Evolutionary conservation across 2,888 invertebrate species (phyloP), one percentile per base, ranked within the genome.

Genomic region (Adelphocoris suturalis): DNA sequence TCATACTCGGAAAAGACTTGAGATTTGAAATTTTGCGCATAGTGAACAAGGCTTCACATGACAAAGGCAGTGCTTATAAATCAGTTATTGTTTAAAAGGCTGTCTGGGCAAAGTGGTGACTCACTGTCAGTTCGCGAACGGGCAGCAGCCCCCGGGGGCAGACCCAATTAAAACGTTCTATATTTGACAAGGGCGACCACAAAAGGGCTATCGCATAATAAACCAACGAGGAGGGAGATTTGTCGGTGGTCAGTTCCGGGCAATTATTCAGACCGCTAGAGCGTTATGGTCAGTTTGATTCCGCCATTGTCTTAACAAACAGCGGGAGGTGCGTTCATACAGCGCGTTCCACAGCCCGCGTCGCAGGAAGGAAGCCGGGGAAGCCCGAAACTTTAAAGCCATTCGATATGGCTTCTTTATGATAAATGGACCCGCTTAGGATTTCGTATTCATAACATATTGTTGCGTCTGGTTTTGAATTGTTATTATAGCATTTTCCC

Each of bases 171-270:
- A 80, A 88, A 88, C 78, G 88, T 76, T 75, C 55, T 23, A 47
- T 86, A 86, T 86, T 86, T 86, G 86, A 86, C 86, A 52, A 57
- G 85, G 61, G 85, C 28, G 78, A 88, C 88, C 88, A 52, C 88
- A 88, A 61, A 85, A 85, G 86, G 76, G 86, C 86, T 76, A 86
- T 86, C 86, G 48, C 76, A 48, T 75, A 86, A 86, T 86, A 75
- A 86, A 68, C 27, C 27, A 13, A 12, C 13, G 85, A 13, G 52
- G 81, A 85, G 89, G 47, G 48, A 19, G 76, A 76, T 68, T 81
- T 76, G 85, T 84, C 86, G 84, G 85, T 85, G 91, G 87, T 87
- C 91, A 91, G 91, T 91, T 91, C 91, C 91, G 90, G 90, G 80
- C 89, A 90, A 91, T 91, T 91, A 91, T 90, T 89, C 90, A 78